Percentiles rank a stretch among this genome's conserved stretches.
These are phyloP conservation scores for Columba janthina DNA, from an alignment of 2,113 vertebrate species.

Conservation along the genomic window DNA sequence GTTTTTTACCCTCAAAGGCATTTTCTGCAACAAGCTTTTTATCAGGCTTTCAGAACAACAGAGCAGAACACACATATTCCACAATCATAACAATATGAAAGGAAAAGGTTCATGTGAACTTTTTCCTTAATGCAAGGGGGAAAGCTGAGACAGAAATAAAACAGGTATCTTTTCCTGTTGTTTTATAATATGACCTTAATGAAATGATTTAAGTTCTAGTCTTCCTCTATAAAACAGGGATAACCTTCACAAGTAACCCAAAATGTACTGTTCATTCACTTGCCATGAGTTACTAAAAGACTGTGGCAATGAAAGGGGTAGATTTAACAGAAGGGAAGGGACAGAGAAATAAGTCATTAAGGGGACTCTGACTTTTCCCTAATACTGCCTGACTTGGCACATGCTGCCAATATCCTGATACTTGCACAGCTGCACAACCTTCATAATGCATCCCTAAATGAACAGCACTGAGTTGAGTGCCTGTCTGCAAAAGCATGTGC, in stretches of 20 bases:
- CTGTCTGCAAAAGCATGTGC: not conserved
- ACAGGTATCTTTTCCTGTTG: not conserved
- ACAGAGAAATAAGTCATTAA: not conserved
- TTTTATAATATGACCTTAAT: not conserved
- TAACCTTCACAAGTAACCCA: not conserved
- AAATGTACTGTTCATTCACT: not conserved
- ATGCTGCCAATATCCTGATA: not conserved
- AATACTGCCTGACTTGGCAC: not conserved
- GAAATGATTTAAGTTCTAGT: not conserved
- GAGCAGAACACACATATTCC: not conserved
- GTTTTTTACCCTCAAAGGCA: not conserved
- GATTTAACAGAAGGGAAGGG: not conserved
- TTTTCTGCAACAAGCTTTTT: not conserved
- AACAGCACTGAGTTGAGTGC: not conserved
- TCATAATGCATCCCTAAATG: not conserved
- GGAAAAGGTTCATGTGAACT: not conserved
- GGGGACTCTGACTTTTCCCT: not conserved
- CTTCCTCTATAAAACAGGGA: not conserved
- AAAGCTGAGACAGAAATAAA: not conserved
- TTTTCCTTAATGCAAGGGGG: not conserved
- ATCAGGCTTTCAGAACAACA: not conserved
- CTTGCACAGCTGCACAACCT: not conserved
- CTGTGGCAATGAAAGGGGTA: not conserved
- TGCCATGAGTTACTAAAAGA: not conserved
- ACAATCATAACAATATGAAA: not conserved